phyloP scores from a whole-genome alignment of 2,888 invertebrate species.

The Scaeva pyrastri region DNA sequence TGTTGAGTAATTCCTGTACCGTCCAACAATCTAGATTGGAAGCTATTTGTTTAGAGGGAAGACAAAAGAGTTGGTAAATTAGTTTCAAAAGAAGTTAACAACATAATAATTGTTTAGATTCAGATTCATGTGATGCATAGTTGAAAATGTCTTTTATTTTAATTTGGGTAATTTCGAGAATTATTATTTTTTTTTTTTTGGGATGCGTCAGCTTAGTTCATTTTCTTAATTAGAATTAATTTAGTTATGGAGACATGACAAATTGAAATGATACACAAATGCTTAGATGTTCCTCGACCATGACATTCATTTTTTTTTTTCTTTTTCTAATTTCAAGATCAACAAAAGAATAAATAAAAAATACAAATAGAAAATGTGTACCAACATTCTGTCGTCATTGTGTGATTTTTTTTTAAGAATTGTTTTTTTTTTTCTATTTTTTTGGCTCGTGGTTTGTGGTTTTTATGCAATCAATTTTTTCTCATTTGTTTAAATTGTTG shows the following conservation, averaged over 20 bases:
- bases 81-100: neutral
- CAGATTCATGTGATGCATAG: neutral
- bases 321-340: slow-evolving; percentile 36
- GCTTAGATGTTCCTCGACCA: slow-evolving; percentile 42
- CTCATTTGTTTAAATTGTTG: slow-evolving; percentile 36
- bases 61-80: slow-evolving; percentile 27
- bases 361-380: neutral
- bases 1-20: slow-evolving; percentile 80
- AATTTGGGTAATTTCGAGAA: neutral
- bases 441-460: slow-evolving; percentile 56
- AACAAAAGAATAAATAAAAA: slow-evolving; percentile 28
- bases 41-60: slow-evolving; percentile 77
- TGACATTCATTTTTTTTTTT: slow-evolving; percentile 63
- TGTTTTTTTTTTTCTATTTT: neutral
- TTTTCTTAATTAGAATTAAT: slow-evolving; percentile 10
- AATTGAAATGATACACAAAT: slow-evolving; percentile 63
- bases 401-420: slow-evolving; percentile 43
- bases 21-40: slow-evolving; percentile 83
- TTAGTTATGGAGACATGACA: slow-evolving; percentile 56
- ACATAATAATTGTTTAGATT: too few species aligned
- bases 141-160: slow-evolving; percentile 48
- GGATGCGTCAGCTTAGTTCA: neutral
- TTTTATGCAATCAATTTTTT: slow-evolving; percentile 57
- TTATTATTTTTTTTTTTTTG: neutral
- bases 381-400: slow-evolving; percentile 17